Percentiles rank a stretch among this genome's conserved stretches.
These are phyloP conservation scores for Halictus quadricinctus DNA, from an alignment of 2,888 invertebrate genomes.

Conservation along the genomic window DNA sequence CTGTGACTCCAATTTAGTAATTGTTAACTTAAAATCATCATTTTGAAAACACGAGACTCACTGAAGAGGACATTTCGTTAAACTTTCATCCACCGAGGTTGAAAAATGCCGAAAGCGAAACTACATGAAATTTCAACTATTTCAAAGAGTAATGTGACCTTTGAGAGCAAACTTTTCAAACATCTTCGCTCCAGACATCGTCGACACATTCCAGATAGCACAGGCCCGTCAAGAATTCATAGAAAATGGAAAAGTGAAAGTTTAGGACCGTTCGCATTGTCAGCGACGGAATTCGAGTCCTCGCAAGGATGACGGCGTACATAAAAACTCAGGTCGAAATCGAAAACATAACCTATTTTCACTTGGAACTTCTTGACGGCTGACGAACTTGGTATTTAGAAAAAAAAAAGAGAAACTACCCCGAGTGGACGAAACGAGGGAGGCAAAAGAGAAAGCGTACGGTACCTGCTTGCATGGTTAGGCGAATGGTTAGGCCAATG, in stretches of 20 bases:
- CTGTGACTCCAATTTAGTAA: neutral
- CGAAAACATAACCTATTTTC: conserved; percentile 73
- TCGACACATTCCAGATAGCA: neutral
- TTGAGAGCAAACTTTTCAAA: neutral
- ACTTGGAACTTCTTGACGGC: conserved; percentile 54
- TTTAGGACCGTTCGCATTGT: conserved; percentile 24
- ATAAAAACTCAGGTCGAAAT: conserved; percentile 66
- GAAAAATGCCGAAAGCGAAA: neutral
- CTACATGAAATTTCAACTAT: neutral
- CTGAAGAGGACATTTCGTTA: too few species aligned
- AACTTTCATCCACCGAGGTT: neutral
- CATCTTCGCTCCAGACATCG: neutral
- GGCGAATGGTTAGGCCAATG: neutral
- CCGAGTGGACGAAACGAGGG: conserved; percentile 31
- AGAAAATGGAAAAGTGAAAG: conserved; percentile 37
- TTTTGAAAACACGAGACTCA: neutral
- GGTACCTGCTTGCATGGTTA: conserved; percentile 16
- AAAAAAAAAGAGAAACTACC: conserved; percentile 45
- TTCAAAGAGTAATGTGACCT: neutral
- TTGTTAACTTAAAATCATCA: neutral
- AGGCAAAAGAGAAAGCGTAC: conserved; percentile 59
- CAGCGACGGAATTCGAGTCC: conserved; percentile 26
- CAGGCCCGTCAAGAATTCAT: neutral
- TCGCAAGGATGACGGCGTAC: conserved; percentile 44
- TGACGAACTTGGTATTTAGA: neutral